Conservation (phyloP, 2,797 vertebrate genomes). For the Zalophus californianus region DNA sequence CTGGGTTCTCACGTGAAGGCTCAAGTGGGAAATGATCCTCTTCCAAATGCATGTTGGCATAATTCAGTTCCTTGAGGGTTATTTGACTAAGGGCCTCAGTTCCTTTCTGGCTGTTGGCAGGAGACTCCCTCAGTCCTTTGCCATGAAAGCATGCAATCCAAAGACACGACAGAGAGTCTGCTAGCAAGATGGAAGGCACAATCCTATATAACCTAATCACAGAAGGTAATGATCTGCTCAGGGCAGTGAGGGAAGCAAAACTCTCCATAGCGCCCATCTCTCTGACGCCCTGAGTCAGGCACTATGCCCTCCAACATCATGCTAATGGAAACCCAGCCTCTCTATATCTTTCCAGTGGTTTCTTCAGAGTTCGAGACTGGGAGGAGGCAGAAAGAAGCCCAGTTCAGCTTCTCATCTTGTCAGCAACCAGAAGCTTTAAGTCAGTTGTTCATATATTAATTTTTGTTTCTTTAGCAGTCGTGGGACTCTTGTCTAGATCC, state of each 20-base stretch:
- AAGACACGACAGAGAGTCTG: neutral
- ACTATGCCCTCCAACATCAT: neutral
- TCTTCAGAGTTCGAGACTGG: neutral
- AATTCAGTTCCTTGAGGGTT: neutral
- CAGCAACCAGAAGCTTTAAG: neutral
- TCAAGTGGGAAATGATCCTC: neutral
- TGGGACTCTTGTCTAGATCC: neutral
- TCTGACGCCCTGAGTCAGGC: neutral
- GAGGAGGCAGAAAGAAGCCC: neutral
- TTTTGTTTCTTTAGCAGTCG: neutral
- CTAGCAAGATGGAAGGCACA: neutral
- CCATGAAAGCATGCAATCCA: neutral
- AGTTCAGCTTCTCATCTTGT: neutral
- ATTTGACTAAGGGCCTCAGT: neutral
- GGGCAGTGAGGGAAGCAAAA: neutral
- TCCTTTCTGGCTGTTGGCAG: neutral
- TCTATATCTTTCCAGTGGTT: neutral
- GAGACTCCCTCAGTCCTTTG: neutral
- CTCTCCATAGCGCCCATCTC: neutral
- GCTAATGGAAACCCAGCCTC: neutral
- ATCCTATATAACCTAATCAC: neutral
- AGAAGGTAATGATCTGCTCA: neutral
- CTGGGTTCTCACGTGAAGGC: neutral
- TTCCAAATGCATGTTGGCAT: neutral
- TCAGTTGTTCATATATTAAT: neutral